A percentile compares a stretch with the other conserved stretches of the same genome.
These are phyloP conservation scores for Nettapus auritus DNA, from an alignment of 2,113 vertebrate species.

Conservation along the genomic window DNA sequence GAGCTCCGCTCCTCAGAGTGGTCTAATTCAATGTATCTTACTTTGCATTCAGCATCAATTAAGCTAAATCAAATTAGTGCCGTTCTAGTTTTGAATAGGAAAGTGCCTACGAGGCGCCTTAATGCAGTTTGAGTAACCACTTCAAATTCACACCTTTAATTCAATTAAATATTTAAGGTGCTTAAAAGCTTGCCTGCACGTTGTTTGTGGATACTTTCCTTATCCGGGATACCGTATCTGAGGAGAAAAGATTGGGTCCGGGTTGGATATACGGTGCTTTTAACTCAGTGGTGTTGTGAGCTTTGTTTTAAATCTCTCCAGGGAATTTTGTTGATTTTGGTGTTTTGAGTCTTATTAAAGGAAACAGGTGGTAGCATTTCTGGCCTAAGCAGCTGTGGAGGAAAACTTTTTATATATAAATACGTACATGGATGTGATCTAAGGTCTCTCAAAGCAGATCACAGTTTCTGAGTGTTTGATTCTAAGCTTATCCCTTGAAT, in stretches of 20 bases:
- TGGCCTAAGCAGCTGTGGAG: not conserved
- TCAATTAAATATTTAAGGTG: conserved; percentile 51
- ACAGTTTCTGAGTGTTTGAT: not conserved
- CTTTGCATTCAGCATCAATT: not conserved
- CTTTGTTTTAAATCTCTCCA: not conserved
- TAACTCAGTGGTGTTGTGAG: not conserved
- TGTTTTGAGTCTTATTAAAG: not conserved
- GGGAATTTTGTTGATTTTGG: not conserved
- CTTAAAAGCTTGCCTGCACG: conserved; percentile 9
- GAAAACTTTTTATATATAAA: not conserved
- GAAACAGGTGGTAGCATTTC: not conserved
- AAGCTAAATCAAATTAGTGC: not conserved
- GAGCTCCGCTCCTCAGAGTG: not conserved
- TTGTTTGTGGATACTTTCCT: not conserved
- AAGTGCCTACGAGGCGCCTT: not conserved
- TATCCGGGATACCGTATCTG: not conserved
- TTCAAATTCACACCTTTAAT: conserved; percentile 10
- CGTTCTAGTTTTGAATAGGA: not conserved
- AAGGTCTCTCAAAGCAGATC: not conserved
- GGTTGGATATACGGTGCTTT: not conserved
- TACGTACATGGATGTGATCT: not conserved
- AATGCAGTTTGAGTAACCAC: not conserved
- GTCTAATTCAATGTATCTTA: not conserved
- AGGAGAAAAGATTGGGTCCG: not conserved
- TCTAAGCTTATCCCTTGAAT: not conserved